phyloP scores from a whole-genome alignment of 2,797 vertebrate genomes.

The Neostethus bicornis region DNA sequence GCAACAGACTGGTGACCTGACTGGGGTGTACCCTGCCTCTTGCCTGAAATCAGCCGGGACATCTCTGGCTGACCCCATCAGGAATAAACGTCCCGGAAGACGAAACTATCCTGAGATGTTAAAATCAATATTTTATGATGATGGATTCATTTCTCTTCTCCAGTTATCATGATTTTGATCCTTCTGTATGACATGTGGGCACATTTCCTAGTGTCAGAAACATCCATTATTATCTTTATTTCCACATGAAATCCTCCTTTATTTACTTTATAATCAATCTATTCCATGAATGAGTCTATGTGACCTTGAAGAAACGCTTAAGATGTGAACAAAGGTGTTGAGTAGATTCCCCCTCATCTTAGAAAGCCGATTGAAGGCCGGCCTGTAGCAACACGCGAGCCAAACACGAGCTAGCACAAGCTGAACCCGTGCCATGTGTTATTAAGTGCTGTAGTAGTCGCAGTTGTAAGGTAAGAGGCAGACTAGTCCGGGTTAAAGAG shows the following conservation, averaged over 20 bases:
- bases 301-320: too few relatives aligned
- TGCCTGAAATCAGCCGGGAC: too few relatives aligned
- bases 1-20: too few relatives aligned
- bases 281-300: not conserved
- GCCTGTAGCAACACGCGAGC: constrained; percentile 44
- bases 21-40: too few relatives aligned
- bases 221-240: not conserved
- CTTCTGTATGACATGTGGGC: not conserved
- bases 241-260: not conserved
- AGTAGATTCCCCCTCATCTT: constrained; percentile 29
- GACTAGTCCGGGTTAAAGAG: constrained; percentile 40
- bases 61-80: too few relatives aligned
- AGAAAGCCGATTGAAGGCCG: constrained; percentile 51
- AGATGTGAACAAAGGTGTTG: constrained; percentile 7
- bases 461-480: constrained; percentile 63
- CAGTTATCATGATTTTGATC: not conserved
- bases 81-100: too few relatives aligned
- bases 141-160: constrained; percentile 1
- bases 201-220: not conserved
- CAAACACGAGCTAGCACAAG: constrained; percentile 51
- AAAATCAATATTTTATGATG: not conserved
- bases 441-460: constrained; percentile 18
- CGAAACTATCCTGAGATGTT: not conserved
- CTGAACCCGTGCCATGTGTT: constrained; percentile 41
- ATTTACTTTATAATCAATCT: not conserved